Percentiles rank a stretch among this genome's conserved stretches.
Evolutionary conservation across 1,140 invertebrate species (phyloP).

Genomic region (Rhizoglyphus robini): DNA sequence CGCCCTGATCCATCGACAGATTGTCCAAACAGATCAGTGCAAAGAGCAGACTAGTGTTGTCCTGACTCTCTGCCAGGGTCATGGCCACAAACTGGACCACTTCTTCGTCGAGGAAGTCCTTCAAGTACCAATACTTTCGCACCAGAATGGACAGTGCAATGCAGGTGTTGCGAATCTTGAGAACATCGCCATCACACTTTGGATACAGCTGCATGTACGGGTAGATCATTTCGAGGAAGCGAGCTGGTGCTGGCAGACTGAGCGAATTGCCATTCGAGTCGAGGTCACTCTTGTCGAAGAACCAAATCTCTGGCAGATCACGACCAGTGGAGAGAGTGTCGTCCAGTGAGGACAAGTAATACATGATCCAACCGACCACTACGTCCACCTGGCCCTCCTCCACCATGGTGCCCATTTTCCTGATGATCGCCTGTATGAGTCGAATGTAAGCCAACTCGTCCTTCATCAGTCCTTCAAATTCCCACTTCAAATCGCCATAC

Average conservation of each 20-base stretch:
- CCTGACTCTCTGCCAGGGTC: background rate
- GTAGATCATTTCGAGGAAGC: background rate
- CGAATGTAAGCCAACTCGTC: background rate
- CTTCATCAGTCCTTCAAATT: slow-evolving; percentile 9
- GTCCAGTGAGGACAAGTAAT: background rate
- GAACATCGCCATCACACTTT: background rate
- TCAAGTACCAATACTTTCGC: background rate
- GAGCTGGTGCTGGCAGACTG: background rate
- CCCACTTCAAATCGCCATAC: background rate
- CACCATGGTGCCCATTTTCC: background rate
- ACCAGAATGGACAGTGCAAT: background rate
- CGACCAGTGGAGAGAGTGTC: background rate
- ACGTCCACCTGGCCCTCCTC: background rate
- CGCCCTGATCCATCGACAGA: background rate
- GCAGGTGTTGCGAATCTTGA: background rate
- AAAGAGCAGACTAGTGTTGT: background rate
- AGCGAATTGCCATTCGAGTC: background rate
- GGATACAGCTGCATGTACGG: background rate
- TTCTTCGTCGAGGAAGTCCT: background rate
- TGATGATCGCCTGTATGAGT: background rate
- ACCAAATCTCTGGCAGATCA: background rate
- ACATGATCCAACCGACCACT: background rate
- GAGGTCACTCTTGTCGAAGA: background rate
- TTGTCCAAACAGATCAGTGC: background rate
- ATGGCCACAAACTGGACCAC: background rate